Conservation (phyloP, 1,140 invertebrate species). For the Bilobella aurantiaca region DNA sequence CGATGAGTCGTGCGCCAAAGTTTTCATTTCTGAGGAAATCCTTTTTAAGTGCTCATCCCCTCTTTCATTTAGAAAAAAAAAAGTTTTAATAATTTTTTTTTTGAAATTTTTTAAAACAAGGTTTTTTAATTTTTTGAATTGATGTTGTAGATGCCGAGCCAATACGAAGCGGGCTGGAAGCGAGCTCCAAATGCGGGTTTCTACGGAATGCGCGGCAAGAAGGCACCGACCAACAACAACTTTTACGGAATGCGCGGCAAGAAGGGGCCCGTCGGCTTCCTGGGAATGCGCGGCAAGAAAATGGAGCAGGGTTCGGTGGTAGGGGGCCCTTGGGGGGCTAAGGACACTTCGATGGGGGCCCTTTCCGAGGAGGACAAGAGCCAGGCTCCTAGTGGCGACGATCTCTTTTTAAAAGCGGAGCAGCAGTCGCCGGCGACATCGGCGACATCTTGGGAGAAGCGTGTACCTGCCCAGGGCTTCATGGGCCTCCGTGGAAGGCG, state of each 20-base stretch:
- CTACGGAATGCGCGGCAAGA: constrained; percentile 57
- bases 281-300: constrained; percentile 36
- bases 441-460: neutral
- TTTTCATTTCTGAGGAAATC: too few species aligned
- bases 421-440: too few species aligned
- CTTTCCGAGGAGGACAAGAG: too few species aligned
- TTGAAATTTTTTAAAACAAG: too few species aligned
- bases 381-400: too few species aligned
- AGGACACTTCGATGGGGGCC: too few species aligned
- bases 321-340: neutral
- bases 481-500: neutral
- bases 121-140: neutral
- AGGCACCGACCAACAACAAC: constrained; percentile 41
- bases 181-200: constrained; percentile 51
- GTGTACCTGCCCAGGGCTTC: neutral
- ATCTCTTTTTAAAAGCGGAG: too few species aligned
- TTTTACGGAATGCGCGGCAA: constrained; percentile 54
- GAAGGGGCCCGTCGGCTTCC: constrained; percentile 40
- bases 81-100: too few species aligned
- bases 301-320: neutral
- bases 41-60: too few species aligned
- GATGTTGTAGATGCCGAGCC: neutral
- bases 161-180: constrained; percentile 28
- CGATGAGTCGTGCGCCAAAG: too few species aligned
- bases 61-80: too few species aligned